A percentile compares a stretch with the other conserved stretches of the same genome.
Conservation (phyloP, 53 echinoderm and acorn worm species). For the Holothuria scabra region DNA sequence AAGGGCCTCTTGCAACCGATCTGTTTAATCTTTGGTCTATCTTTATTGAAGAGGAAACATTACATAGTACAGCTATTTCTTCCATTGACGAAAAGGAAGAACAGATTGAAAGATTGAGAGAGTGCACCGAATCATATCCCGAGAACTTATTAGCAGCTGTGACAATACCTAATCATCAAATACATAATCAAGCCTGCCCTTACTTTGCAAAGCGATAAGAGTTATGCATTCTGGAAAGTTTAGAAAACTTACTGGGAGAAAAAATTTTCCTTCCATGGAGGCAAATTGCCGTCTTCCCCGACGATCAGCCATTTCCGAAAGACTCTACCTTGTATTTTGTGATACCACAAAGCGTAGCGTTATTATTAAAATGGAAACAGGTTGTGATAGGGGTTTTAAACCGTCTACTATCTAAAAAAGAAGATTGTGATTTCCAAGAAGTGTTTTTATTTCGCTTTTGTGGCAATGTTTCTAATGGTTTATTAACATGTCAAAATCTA, state of each 20-base stretch:
- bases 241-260: neutral
- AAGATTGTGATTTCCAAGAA: too few relatives aligned
- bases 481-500: too few relatives aligned
- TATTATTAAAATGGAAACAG: neutral
- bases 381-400: too few relatives aligned
- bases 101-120: too few relatives aligned
- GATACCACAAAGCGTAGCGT: neutral
- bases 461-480: too few relatives aligned
- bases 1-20: neutral
- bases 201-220: neutral
- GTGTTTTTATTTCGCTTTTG: too few relatives aligned
- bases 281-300: neutral
- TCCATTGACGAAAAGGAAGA: too few relatives aligned
- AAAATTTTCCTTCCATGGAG: neutral
- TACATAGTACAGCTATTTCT: too few relatives aligned
- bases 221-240: neutral
- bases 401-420: too few relatives aligned
- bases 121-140: neutral
- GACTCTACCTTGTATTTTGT: neutral
- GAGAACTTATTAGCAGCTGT: neutral
- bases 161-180: neutral
- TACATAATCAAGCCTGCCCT: neutral
- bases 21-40: neutral
- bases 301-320: neutral
- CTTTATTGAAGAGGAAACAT: too few relatives aligned